These are phyloP conservation scores for Hypomecis atomaria DNA, from an alignment of 2,888 invertebrate species.

Conservation along the genomic window DNA sequence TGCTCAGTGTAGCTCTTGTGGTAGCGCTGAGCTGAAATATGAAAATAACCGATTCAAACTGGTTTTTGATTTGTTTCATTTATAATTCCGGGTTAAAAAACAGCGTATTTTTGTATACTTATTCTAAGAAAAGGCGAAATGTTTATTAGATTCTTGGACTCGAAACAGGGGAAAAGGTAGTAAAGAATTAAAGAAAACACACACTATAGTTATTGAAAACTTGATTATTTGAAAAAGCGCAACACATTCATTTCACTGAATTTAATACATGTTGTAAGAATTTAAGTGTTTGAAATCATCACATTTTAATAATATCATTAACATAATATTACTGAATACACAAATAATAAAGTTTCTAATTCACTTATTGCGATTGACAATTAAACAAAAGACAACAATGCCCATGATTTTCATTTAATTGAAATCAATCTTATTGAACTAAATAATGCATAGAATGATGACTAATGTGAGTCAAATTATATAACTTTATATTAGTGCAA, in stretches of 20 bases:
- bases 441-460: slow-evolving; percentile 6
- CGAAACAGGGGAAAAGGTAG: neutral
- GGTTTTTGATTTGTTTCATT: too few species aligned
- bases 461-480: slow-evolving; percentile 5
- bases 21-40: too few species aligned
- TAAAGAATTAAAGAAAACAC: slow-evolving; percentile 69
- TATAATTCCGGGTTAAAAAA: too few species aligned
- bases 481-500: slow-evolving; percentile 34
- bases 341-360: slow-evolving; percentile 33
- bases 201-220: slow-evolving; percentile 73
- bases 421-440: neutral
- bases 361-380: slow-evolving; percentile 3
- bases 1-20: too few species aligned
- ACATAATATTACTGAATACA: slow-evolving; percentile 1
- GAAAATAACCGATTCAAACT: too few species aligned
- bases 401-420: slow-evolving; percentile 42
- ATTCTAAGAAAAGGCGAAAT: too few species aligned
- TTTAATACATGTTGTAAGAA: slow-evolving; percentile 40
- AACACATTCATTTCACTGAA: slow-evolving; percentile 65
- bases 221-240: slow-evolving; percentile 81
- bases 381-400: slow-evolving; percentile 46
- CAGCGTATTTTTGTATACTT: too few species aligned
- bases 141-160: too few species aligned
- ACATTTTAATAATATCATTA: slow-evolving; percentile 35
- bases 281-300: slow-evolving; percentile 41